Evolutionary conservation across 2,113 vertebrate genomes (phyloP).

Genomic region (Cheirogaleus medius): DNA sequence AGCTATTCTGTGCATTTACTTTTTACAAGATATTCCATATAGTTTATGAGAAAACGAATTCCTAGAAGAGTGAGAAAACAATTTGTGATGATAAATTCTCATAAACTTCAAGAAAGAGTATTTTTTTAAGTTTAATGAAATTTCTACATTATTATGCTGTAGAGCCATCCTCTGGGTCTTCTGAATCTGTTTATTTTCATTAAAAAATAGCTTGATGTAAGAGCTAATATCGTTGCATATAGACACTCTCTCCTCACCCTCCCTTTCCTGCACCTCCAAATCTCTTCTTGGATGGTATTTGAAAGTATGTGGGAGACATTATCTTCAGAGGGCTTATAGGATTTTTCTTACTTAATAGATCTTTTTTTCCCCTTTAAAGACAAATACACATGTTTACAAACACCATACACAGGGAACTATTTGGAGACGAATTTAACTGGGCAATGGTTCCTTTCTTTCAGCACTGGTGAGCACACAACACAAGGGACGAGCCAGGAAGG

Average conservation of each 20-base stretch:
- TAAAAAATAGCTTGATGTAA: background rate
- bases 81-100: background rate
- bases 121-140: background rate
- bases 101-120: background rate
- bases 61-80: background rate
- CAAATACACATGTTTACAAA: background rate
- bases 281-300: background rate
- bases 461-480: background rate
- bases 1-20: background rate
- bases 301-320: background rate
- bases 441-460: background rate
- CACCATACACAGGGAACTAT: background rate
- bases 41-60: background rate
- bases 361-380: background rate
- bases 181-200: background rate
- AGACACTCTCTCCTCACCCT: background rate
- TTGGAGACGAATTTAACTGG: background rate
- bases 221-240: background rate
- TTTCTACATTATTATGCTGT: background rate
- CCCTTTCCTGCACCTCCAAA: background rate
- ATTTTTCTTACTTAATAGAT: background rate
- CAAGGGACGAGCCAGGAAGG: background rate
- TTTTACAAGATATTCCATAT: background rate
- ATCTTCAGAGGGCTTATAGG: background rate
- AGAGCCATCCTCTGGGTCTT: background rate